Percentiles rank a stretch among this genome's conserved stretches.
Evolutionary conservation across 2,113 vertebrate species (phyloP).

Genomic region (Leptobrachium leishanense): DNA sequence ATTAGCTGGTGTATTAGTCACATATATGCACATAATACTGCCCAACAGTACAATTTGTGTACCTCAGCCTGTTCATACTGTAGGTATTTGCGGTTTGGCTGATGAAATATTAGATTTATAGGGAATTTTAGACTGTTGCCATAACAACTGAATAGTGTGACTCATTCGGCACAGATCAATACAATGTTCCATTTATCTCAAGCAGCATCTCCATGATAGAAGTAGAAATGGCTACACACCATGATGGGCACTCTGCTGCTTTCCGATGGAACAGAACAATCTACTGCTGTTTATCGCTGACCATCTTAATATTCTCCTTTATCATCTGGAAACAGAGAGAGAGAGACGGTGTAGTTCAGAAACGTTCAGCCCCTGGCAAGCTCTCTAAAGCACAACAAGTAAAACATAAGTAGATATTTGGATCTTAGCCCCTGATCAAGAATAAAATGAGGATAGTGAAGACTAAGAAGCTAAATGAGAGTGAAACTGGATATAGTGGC

Average conservation of each 20-base stretch:
- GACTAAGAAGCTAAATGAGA: too few relatives aligned
- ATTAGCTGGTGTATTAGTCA: too few relatives aligned
- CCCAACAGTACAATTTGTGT: too few relatives aligned
- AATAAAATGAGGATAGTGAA: too few relatives aligned
- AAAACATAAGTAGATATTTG: too few relatives aligned
- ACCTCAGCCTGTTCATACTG: neutral
- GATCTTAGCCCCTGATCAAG: too few relatives aligned
- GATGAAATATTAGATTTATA: neutral
- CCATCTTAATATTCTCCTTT: neutral
- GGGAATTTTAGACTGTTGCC: conserved; percentile 29
- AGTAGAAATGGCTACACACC: neutral
- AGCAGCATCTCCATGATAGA: conserved; percentile 17
- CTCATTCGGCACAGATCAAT: conserved; percentile 28
- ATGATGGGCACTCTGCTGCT: neutral
- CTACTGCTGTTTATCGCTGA: conserved; percentile 3
- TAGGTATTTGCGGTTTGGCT: neutral
- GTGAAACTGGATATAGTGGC: too few relatives aligned
- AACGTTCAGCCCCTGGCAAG: neutral
- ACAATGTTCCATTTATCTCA: conserved; percentile 16
- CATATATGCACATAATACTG: too few relatives aligned
- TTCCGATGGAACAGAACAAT: neutral
- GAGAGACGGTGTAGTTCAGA: neutral
- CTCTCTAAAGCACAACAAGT: neutral
- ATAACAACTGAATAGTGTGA: conserved; percentile 32
- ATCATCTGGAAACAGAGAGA: neutral